Base-by-base conservation (phyloP, 2,113 vertebrate species). In the Amphiprion ocellaris region DNA sequence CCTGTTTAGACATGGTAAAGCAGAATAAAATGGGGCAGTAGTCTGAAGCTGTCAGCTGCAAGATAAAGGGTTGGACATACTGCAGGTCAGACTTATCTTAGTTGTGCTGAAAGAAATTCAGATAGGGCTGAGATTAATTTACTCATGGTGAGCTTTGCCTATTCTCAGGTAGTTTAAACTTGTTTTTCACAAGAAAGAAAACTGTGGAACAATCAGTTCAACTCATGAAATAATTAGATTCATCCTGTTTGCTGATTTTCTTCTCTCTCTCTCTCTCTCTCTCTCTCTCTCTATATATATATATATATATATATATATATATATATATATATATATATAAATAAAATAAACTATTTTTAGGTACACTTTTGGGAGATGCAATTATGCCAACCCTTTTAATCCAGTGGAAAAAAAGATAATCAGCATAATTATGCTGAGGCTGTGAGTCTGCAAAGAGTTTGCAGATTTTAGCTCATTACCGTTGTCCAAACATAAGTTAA, bases 1-100 rank as follows among this genome's bases (percentile, higher is more conserved):
- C 28, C 53, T 61, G 64, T 69, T 78, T 39, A 1, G 21, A 53
- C 30, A 14, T 15, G 54, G 50, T n/a, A 53, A 37, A 69, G 24
- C 50, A 61, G 71, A 17, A 74, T 28, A 67, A 69, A 77, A 77
- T 26, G 46, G 1, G 16, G 21, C 60, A 21, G 14, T 33, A 26
- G 55, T 54, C 49, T 73, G 39, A 77, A 77, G 41, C 52, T 77
- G 77, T 82, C 78, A 58, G 21, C 64, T 46, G 37, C 37, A 56
- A 71, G 82, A 85, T 85, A 69, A 87, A 81, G 76, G 33, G n/a
- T 26, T 19, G 17, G 24, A 83, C 66, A 86, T 78, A 71, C 56
- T 37, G 70, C 74, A 66, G 12, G 54, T 78, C 49, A 67, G 39
- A 64, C 59, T 70, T 66, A 75, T 73, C 62, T 74, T 11, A 26